These are phyloP conservation scores for Cephus cinctus DNA, from an alignment of 1,140 invertebrate species.

Conservation along the genomic window DNA sequence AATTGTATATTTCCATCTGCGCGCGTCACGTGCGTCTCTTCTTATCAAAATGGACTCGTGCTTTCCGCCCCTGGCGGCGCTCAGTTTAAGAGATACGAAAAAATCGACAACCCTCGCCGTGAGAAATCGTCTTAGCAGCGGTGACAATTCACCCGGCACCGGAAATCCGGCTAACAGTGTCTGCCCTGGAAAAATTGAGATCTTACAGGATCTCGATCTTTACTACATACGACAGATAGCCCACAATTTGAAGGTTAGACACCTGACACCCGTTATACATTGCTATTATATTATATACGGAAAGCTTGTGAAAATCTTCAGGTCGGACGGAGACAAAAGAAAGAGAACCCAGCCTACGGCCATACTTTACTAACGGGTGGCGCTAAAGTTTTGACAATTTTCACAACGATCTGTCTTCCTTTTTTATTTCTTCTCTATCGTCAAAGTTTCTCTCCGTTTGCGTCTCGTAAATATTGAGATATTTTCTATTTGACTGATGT, in stretches of 20 bases:
- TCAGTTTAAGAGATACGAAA: constrained; percentile 46
- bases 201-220: constrained; percentile 60
- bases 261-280: background rate
- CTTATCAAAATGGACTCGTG: constrained; percentile 54
- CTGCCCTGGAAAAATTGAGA: constrained; percentile 53
- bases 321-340: background rate
- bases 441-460: too few species aligned
- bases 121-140: constrained; percentile 35
- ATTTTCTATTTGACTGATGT: too few species aligned
- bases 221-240: constrained; percentile 63
- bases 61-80: constrained; percentile 52
- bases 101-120: constrained; percentile 25
- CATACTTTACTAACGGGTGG: too few species aligned
- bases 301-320: background rate
- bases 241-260: constrained; percentile 60
- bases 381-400: too few species aligned
- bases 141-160: constrained; percentile 21
- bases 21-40: too few species aligned
- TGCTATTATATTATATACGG: background rate
- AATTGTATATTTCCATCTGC: too few species aligned
- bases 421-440: too few species aligned
- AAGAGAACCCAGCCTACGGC: too few species aligned
- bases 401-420: too few species aligned
- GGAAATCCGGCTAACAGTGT: constrained; percentile 12
- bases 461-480: too few species aligned